Evolutionary conservation across 64 coral and sea anemone species (phyloP), one percentile per base, ranked within the genome.

Genomic region (Hydrozoanthus tunicans): DNA sequence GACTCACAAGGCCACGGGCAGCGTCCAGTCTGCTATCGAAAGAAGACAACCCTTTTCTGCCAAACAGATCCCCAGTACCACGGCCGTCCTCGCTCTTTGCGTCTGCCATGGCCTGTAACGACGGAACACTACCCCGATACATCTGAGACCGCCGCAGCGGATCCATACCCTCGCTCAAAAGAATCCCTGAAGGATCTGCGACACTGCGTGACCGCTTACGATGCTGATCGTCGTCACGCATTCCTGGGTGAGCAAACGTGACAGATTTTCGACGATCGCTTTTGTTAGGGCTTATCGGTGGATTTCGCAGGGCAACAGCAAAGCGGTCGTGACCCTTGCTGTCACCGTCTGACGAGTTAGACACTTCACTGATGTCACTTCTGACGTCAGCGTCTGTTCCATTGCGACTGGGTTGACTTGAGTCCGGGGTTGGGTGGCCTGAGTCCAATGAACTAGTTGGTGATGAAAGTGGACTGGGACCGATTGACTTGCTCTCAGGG

Each of bases 21-120:
- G 95, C 95, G 78, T 97, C 95, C 3, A 97, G 64, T 53, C 95
- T 97, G 83, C 70, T 97, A 91, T 97, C 95, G 15, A 78, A 93
- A 9, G 73, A 78, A 7, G 89, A 73, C 23, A 94, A 70, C 14
- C 78, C 78, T 64, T 93, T 91, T 64, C 95, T 73, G 55, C 84
- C 84, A 88, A 88, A 88, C 26, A 88, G 55, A 23, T 88, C 61
- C 27, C 55, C 77, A 90, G 64, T 11, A 61, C 73, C 53, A 59
- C 82, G 86, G 1, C 20, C 51, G 53, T 93, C 59, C 23, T 93
- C 84, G 53, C 27, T 86, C 55, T 88, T 88, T 10, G 32, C 17
- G 10, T 75, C 84, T 55, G 64, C 11, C 64, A 53, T 67, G 9
- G 84, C 20, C 11, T 70, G 84, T 25, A 88, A 61, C 10, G 84